phyloP scores from a whole-genome alignment of 2,888 invertebrate species.

The Spodoptera exigua region DNA sequence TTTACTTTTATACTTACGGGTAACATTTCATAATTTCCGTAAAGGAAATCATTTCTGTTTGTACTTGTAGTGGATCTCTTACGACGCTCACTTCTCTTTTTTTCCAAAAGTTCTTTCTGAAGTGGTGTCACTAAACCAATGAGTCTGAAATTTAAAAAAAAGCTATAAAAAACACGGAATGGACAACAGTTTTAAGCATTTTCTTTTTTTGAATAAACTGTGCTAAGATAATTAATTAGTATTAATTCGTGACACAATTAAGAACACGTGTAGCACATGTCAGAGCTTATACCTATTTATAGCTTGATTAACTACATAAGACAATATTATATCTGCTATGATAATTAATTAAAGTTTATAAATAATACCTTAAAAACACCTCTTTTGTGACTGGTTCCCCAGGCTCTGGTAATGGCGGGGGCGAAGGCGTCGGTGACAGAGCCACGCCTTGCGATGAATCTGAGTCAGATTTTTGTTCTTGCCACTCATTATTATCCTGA shows the following conservation, averaged over 20 bases:
- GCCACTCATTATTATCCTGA: constrained; percentile 71
- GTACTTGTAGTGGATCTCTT: constrained; percentile 79
- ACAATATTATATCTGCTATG: no score
- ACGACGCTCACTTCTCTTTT: constrained; percentile 81
- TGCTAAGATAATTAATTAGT: no score
- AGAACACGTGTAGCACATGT: no score
- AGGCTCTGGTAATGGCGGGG: constrained; percentile 77
- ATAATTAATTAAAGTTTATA: neutral
- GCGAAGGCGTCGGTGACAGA: constrained; percentile 81
- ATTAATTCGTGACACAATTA: no score
- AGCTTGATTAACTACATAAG: no score
- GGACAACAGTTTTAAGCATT: no score
- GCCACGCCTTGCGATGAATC: constrained; percentile 73
- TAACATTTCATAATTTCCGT: constrained; percentile 81
- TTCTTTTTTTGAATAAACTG: no score
- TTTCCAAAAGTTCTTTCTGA: constrained; percentile 80
- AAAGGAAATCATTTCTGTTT: constrained; percentile 83
- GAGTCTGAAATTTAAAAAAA: constrained; percentile 67
- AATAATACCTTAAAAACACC: constrained; percentile 77
- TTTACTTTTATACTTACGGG: constrained; percentile 71
- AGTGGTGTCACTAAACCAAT: constrained; percentile 81
- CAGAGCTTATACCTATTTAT: no score
- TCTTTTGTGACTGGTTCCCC: constrained; percentile 79
- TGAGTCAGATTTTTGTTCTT: constrained; percentile 76
- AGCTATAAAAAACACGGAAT: no score